These are phyloP conservation scores for Rhineura floridana DNA, from an alignment of 2,113 vertebrate species.

Conservation along the genomic window DNA sequence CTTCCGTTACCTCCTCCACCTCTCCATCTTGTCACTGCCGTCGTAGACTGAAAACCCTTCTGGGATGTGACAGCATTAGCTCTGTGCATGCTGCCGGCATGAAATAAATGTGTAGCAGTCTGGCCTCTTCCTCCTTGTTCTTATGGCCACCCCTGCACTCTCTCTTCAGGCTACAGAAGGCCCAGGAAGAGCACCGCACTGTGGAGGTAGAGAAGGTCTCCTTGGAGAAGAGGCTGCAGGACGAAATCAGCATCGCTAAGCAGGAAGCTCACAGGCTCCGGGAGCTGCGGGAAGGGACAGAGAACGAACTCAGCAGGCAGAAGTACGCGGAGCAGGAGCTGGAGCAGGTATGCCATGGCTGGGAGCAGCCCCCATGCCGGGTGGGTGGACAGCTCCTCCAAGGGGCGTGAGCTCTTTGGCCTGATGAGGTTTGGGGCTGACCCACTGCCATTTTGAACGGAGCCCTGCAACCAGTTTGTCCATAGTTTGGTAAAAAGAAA, in stretches of 20 bases:
- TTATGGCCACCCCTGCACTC: too few relatives aligned
- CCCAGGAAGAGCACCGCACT: conserved; percentile 94
- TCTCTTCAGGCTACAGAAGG: conserved; percentile 88
- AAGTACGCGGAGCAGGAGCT: conserved; percentile 97
- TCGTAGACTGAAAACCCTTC: neutral
- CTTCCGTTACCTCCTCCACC: neutral
- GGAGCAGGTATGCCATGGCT: conserved; percentile 83
- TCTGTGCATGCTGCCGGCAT: too few relatives aligned
- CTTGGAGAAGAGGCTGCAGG: conserved; percentile 94
- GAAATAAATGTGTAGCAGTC: too few relatives aligned
- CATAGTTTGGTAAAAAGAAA: neutral
- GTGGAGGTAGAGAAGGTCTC: conserved; percentile 97
- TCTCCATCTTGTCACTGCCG: neutral
- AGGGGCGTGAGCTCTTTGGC: neutral
- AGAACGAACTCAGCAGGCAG: conserved; percentile 94
- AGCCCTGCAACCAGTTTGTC: neutral
- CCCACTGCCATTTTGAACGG: neutral
- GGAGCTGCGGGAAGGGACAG: conserved; percentile 92
- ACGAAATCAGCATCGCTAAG: conserved; percentile 95
- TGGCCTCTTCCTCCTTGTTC: too few relatives aligned
- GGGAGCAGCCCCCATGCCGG: neutral
- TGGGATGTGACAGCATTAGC: too few relatives aligned
- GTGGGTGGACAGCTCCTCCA: neutral
- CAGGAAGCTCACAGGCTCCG: conserved; percentile 94
- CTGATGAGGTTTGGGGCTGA: neutral